Evolutionary conservation across 2,113 vertebrate genomes (phyloP).

Genomic region (Pampusana beccarii): DNA sequence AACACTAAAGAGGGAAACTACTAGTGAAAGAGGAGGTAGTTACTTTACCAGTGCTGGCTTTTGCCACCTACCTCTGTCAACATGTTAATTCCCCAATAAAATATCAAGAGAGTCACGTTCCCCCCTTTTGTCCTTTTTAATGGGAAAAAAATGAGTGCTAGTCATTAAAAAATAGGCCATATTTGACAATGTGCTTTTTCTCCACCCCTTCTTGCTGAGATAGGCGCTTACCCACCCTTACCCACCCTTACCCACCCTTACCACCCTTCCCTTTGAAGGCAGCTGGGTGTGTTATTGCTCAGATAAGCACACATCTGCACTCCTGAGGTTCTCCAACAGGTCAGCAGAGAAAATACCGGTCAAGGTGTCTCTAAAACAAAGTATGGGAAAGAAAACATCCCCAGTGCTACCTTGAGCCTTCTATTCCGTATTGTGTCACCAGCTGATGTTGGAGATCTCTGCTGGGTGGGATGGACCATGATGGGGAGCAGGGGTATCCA

Average conservation of each 20-base stretch:
- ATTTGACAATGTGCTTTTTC: not conserved
- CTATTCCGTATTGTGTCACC: not conserved
- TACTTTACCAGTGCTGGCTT: not conserved
- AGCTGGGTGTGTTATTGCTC: not conserved
- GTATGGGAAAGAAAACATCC: accelerated
- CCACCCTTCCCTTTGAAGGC: not conserved
- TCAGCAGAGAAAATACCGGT: not conserved
- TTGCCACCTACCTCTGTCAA: not conserved
- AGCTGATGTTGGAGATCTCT: not conserved
- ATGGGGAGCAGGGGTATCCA: not conserved
- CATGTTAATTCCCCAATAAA: not conserved
- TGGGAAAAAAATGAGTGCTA: not conserved
- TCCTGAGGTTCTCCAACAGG: not conserved
- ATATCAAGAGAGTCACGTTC: not conserved
- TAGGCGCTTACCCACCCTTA: not conserved
- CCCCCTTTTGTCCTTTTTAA: not conserved
- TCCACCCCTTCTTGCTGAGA: not conserved
- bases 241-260: too few species aligned
- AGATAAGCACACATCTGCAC: not conserved
- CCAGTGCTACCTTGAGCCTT: not conserved
- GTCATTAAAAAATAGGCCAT: not conserved
- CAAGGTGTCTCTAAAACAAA: not conserved
- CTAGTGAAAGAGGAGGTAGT: not conserved
- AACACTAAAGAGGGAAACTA: not conserved
- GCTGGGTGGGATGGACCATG: not conserved